Evolutionary conservation across 2,113 vertebrate genomes (phyloP).

Genomic region (Boulengeromyrus knoepffleri): DNA sequence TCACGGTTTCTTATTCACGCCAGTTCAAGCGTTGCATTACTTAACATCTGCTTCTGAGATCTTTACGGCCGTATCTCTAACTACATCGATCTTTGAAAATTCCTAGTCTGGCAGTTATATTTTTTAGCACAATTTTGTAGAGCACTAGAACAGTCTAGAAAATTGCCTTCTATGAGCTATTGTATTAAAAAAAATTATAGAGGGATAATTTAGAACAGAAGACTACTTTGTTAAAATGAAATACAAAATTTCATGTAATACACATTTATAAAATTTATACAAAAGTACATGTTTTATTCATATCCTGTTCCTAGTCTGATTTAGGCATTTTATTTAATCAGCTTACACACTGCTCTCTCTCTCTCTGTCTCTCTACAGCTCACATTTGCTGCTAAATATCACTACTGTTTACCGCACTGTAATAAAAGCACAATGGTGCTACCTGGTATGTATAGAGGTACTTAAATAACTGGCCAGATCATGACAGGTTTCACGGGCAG

Average conservation of each 20-base stretch:
- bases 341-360: not conserved
- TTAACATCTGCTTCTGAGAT: not conserved
- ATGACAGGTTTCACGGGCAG: not conserved
- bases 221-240: conserved; percentile 24
- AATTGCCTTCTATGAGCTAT: conserved; percentile 15
- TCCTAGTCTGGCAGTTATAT: not conserved
- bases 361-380: not conserved
- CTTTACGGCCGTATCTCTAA: not conserved
- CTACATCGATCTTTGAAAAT: not conserved
- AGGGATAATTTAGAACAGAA: conserved; percentile 13
- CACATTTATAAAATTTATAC: conserved; percentile 24
- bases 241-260: conserved; percentile 19
- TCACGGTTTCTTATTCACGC: not conserved
- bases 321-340: conserved; percentile 6
- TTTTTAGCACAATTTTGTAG: not conserved
- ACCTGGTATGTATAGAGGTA: not conserved
- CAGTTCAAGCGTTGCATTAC: not conserved
- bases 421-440: not conserved
- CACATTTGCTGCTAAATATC: conserved; percentile 5
- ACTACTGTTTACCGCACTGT: not conserved
- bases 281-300: conserved; percentile 25
- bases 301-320: conserved; percentile 1
- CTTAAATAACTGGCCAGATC: not conserved
- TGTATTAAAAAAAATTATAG: conserved; percentile 9
- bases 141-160: not conserved